phyloP scores from a whole-genome alignment of 2,888 invertebrate genomes.

The Cephus pulcher region DNA sequence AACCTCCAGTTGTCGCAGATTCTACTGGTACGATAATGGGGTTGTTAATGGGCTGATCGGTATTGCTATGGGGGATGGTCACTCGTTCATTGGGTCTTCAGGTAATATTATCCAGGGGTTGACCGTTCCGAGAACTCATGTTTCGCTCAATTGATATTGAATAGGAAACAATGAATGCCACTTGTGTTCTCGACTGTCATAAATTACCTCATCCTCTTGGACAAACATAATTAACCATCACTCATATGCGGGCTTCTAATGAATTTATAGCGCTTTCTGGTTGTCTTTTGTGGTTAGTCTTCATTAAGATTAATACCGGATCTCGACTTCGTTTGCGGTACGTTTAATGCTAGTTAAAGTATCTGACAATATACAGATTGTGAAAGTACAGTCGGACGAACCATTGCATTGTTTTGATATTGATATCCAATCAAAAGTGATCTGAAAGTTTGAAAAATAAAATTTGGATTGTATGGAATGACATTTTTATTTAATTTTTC shows the following conservation, averaged over 20 bases:
- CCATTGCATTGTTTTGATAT: neutral
- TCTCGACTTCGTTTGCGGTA: constrained; percentile 14
- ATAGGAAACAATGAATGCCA: neutral
- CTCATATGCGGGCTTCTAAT: constrained; percentile 36
- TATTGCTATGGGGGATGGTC: neutral
- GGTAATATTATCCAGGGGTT: neutral
- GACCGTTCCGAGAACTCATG: neutral
- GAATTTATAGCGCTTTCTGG: constrained; percentile 42
- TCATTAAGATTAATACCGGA: constrained; percentile 35
- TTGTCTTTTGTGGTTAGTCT: constrained; percentile 29
- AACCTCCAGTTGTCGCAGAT: neutral
- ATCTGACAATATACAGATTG: neutral
- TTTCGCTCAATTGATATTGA: neutral
- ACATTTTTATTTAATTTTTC: neutral
- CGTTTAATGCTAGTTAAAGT: neutral
- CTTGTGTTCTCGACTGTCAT: neutral
- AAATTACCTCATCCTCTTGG: neutral
- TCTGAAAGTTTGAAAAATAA: neutral
- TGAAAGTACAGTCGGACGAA: neutral
- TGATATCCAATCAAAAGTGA: neutral
- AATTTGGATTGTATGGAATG: neutral
- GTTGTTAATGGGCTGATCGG: neutral
- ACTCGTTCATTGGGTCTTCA: neutral
- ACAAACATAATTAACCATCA: constrained; percentile 9
- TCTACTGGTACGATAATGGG: neutral